A percentile compares a stretch with the other conserved stretches of the same genome.
These are phyloP conservation scores for Coryphaenoides rupestris DNA, from an alignment of 2,113 vertebrate species.

Conservation along the genomic window DNA sequence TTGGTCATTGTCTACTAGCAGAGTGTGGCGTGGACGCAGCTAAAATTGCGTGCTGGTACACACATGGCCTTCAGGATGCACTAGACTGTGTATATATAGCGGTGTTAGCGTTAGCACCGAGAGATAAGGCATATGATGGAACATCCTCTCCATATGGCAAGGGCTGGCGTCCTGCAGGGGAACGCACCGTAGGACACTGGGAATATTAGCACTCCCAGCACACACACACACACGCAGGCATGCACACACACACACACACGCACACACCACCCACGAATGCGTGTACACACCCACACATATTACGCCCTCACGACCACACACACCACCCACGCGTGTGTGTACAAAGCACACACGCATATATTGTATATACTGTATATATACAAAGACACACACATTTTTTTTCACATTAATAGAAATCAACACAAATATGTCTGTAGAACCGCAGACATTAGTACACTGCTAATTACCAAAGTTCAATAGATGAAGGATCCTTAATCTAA, in stretches of 20 bases:
- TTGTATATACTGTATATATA: not conserved
- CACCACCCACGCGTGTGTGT: not conserved
- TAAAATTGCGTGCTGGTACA: too few relatives aligned
- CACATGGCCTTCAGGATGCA: too few relatives aligned
- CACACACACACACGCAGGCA: slow-evolving; percentile 17
- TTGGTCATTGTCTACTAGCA: too few relatives aligned
- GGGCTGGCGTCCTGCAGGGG: slow-evolving; percentile 38
- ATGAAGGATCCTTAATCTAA: slow-evolving; percentile 61
- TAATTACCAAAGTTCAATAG: slow-evolving; percentile 68
- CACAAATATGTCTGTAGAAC: slow-evolving; percentile 62
- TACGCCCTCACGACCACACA: too few relatives aligned
- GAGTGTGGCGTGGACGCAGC: too few relatives aligned
- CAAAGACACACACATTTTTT: not conserved
- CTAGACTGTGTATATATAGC: not conserved
- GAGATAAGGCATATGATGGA: slow-evolving; percentile 12
- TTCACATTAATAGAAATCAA: slow-evolving; percentile 62
- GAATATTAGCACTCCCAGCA: slow-evolving; percentile 38
- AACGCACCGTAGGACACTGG: slow-evolving; percentile 56
- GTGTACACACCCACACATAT: not conserved
- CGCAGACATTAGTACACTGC: slow-evolving; percentile 60
- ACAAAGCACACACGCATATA: slow-evolving; percentile 3
- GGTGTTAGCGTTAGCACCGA: not conserved
- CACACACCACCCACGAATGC: not conserved
- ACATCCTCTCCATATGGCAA: slow-evolving; percentile 63
- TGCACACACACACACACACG: not conserved